Percentiles rank a stretch among this genome's conserved stretches.
Conservation (phyloP, 2,797 vertebrate genomes). For the Odontamblyopus lacepedii region DNA sequence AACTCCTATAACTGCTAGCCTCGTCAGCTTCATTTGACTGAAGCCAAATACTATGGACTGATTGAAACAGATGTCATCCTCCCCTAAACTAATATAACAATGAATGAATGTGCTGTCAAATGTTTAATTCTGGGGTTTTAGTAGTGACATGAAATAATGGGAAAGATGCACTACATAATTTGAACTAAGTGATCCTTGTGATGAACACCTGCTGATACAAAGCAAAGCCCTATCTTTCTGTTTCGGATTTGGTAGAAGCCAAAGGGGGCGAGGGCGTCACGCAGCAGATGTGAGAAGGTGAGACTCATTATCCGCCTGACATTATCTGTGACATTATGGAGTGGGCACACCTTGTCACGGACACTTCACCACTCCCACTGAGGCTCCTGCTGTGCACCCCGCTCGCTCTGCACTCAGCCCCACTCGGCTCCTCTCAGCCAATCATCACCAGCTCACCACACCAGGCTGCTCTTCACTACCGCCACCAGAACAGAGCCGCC, state of each 20-base stretch:
- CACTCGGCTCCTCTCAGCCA: constrained; percentile 23
- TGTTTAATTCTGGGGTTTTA: neutral
- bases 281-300: constrained; percentile 20
- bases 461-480: constrained; percentile 14
- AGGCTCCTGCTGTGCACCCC: constrained; percentile 16
- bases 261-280: neutral
- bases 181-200: neutral
- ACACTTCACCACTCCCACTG: constrained; percentile 27
- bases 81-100: too few relatives aligned
- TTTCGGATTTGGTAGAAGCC: constrained; percentile 13
- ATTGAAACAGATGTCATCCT: too few relatives aligned
- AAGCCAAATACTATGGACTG: too few relatives aligned
- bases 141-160: neutral
- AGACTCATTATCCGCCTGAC: constrained; percentile 19
- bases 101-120: too few relatives aligned
- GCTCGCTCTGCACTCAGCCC: constrained; percentile 19
- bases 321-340: constrained; percentile 40
- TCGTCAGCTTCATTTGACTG: too few relatives aligned
- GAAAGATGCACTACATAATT: neutral
- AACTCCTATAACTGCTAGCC: too few relatives aligned
- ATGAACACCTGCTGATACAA: neutral
- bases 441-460: constrained; percentile 27
- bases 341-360: constrained; percentile 32
- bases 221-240: constrained; percentile 3
- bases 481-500: neutral